Evolutionary conservation across 2,113 vertebrate genomes (phyloP), one percentile per base, ranked within the genome.

Genomic region (Sturnus vulgaris): DNA sequence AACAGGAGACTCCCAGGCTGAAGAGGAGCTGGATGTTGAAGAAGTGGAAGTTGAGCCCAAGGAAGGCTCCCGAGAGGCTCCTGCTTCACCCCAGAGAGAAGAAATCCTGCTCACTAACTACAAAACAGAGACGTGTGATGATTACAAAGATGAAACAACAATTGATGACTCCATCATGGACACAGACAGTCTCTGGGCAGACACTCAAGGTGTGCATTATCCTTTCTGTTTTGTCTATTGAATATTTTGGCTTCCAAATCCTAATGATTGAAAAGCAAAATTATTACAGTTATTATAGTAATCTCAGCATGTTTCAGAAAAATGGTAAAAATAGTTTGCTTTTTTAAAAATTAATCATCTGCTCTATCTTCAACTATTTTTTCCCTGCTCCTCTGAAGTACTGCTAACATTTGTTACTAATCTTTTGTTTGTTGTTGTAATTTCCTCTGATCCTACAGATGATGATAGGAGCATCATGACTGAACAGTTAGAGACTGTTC

Each of bases 101-200:
- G 98, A 98, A 79, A 95, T 97, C 30, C 95, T 97, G 30, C 98
- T 98, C 76, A 99, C 98, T 1, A 98, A 99, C 89, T 98, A 95
- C 47, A 98, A 97, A 66, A 99, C 98, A 23, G 99, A 99, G 96
- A 99, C 98, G 28, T 99, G 98, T 14, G 99, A 99, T 11, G 98
- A 99, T 96, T 99, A 98, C 95, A 98, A 98, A 97, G 99, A 99
- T 35, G 99, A 99, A 97, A 99, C 99, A 82, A 99, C 99, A 47
- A 99, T 99, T 8, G 99, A 99, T 28, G 99, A 99, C 98, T 99
- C 99, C 96, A 97, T 99, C 96, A 98, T 99, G 98, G 99, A 98
- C 77, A 98, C 98, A 25, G 98, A 99, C 98, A 99, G 99, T 97
- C 99, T 99, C 97, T 99, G 99, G 99, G 98, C 99, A 81, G 99